phyloP scores from a whole-genome alignment of 2,888 invertebrate genomes.

The Platycnemis pennipes region DNA sequence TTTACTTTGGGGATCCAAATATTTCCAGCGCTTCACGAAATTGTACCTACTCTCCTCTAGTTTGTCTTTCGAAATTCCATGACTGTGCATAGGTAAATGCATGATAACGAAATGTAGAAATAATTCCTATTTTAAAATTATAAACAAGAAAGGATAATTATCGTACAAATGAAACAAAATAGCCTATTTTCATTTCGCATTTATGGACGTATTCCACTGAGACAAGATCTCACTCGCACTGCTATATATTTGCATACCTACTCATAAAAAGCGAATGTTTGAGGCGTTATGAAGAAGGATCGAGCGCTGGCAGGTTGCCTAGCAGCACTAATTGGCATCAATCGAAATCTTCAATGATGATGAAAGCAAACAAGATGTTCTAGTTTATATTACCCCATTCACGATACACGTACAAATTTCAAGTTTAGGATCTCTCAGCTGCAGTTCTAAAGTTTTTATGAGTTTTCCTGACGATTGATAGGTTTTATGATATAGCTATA shows the following conservation, averaged over 20 bases:
- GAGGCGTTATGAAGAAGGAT: background rate
- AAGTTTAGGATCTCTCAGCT: background rate
- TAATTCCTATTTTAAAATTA: background rate
- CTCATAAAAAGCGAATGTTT: background rate
- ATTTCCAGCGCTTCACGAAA: background rate
- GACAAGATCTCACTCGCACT: background rate
- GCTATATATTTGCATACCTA: background rate
- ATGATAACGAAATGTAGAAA: background rate
- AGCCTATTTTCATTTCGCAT: background rate
- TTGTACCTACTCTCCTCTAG: too few relatives aligned
- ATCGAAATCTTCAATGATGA: background rate
- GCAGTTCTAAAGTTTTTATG: too few relatives aligned
- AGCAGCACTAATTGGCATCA: background rate
- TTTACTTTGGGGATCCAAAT: background rate
- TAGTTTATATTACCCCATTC: background rate
- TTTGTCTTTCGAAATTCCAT: too few relatives aligned
- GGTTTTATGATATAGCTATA: too few relatives aligned
- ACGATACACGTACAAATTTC: too few relatives aligned
- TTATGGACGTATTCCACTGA: background rate
- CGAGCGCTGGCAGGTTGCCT: background rate
- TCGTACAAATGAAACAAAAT: background rate
- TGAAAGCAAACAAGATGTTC: background rate
- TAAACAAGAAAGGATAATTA: background rate
- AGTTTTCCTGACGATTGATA: too few relatives aligned
- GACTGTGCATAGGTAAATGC: background rate